These are phyloP conservation scores for Drosophila lacicola DNA, from an alignment of 2,888 invertebrate species.

Conservation along the genomic window DNA sequence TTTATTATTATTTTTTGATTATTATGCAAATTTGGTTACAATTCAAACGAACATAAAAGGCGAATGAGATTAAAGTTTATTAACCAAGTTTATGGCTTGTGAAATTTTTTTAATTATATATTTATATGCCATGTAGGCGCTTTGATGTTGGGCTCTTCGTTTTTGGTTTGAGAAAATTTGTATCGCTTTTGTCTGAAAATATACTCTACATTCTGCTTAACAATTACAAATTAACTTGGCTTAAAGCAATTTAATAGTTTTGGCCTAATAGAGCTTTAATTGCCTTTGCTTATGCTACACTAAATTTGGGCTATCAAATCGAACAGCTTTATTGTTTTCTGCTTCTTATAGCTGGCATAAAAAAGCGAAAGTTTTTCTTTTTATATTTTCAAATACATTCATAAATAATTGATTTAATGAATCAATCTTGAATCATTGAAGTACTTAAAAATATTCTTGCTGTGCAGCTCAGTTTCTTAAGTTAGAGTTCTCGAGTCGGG, in stretches of 20 bases:
- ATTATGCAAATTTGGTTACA: conserved; percentile 73
- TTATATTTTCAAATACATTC: too few relatives aligned
- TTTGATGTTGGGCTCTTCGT: conserved; percentile 10
- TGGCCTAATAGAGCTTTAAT: neutral
- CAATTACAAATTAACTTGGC: neutral
- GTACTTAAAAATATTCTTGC: too few relatives aligned
- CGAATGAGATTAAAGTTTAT: conserved; percentile 51
- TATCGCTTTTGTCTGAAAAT: neutral
- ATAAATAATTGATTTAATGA: too few relatives aligned
- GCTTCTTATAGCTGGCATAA: neutral
- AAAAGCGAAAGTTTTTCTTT: neutral
- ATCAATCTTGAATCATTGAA: too few relatives aligned
- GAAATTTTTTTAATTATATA: conserved; percentile 56
- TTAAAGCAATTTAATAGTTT: neutral
- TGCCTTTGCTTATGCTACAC: neutral
- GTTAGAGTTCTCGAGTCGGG: too few relatives aligned
- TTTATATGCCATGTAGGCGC: conserved; percentile 27
- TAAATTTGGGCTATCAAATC: neutral
- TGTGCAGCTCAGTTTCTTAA: too few relatives aligned
- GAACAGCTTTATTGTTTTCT: neutral
- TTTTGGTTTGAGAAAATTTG: neutral
- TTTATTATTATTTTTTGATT: conserved; percentile 49
- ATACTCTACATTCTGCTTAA: neutral
- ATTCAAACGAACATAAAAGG: conserved; percentile 63
- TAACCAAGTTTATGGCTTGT: conserved; percentile 67